phyloP scores from a whole-genome alignment of 2,113 vertebrate species.

The Crotalus tigris region DNA sequence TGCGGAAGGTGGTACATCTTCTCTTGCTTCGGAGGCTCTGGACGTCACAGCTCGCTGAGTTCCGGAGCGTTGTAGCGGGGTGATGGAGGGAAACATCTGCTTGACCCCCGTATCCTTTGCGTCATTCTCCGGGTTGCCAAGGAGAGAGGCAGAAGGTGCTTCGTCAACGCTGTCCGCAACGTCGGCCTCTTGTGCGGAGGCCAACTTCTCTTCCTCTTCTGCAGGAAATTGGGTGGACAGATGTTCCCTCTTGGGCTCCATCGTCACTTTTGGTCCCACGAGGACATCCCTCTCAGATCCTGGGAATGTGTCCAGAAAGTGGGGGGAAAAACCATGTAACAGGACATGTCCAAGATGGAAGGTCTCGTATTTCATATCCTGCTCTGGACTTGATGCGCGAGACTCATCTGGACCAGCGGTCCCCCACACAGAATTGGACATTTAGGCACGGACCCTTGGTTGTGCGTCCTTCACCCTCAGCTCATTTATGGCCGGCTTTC shows the following conservation, averaged over 20 bases:
- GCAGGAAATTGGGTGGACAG: neutral
- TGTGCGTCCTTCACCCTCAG: no score
- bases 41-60: neutral
- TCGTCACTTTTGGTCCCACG: neutral
- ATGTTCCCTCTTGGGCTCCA: neutral
- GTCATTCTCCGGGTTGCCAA: neutral
- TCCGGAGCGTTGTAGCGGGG: neutral
- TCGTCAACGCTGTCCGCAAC: fast-evolving
- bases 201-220: neutral
- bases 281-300: neutral
- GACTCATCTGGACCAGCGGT: neutral
- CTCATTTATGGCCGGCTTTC: no score
- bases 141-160: neutral
- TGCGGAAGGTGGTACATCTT: neutral
- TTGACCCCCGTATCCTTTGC: neutral
- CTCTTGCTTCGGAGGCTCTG: neutral
- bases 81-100: neutral
- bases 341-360: neutral
- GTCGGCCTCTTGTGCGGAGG: neutral
- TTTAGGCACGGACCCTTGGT: no score
- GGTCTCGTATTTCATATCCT: no score
- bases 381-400: no score
- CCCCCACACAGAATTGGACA: no score
- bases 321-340: fast-evolving
- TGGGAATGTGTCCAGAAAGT: neutral